Percentiles rank a stretch among this genome's conserved stretches.
Evolutionary conservation across 1,140 invertebrate species (phyloP).

Genomic region (Drosophila quadrilineata): DNA sequence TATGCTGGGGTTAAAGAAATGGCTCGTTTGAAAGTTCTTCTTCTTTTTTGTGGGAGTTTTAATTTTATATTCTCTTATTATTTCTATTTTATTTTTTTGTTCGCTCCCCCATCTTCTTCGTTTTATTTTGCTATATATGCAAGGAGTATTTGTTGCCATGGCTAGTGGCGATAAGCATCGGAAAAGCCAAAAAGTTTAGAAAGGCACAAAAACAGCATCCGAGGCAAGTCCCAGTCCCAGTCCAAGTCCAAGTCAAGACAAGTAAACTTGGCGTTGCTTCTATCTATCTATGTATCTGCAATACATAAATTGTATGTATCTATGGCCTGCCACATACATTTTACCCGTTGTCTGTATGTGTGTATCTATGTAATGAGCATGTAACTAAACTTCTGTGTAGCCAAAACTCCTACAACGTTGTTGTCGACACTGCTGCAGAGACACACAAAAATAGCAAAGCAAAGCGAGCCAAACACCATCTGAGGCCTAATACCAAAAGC

Average conservation of each 20-base stretch:
- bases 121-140: no score
- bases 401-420: constrained; percentile 73
- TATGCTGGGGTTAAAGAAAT: constrained; percentile 57
- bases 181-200: constrained; percentile 73
- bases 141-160: constrained; percentile 23
- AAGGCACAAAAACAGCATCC: constrained; percentile 57
- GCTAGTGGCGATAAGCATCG: constrained; percentile 63
- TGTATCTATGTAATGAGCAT: constrained; percentile 76
- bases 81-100: constrained; percentile 32
- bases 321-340: constrained; percentile 50
- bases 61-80: constrained; percentile 2
- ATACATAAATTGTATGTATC: constrained; percentile 65
- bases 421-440: constrained; percentile 38
- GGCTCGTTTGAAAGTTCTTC: constrained; percentile 28
- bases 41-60: constrained; percentile 45
- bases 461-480: constrained; percentile 46
- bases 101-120: no score
- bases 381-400: constrained; percentile 78
- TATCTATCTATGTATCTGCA: constrained; percentile 65
- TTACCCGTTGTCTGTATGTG: constrained; percentile 5
- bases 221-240: constrained; percentile 23
- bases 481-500: no score
- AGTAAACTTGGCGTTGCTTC: constrained; percentile 15
- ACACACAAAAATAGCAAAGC: no score
- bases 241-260: constrained; percentile 22